Base-by-base conservation (phyloP, 2,888 invertebrate genomes). In the Nyleta sp. region DNA sequence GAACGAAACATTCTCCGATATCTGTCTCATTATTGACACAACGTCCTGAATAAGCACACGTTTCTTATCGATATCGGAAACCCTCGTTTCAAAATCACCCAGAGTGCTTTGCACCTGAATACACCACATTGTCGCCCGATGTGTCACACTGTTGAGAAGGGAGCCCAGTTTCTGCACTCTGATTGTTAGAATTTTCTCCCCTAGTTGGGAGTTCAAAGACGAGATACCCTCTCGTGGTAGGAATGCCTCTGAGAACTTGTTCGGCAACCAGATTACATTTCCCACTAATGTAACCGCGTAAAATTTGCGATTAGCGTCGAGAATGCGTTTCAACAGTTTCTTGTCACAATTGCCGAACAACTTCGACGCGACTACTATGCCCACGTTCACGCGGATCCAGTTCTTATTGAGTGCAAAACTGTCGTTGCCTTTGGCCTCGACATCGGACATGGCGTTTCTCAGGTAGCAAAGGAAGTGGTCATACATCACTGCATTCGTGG, bases 251-350 rank as follows among this genome's bases (percentile, higher is more conserved):
- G 98, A 92, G 91, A 98, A 98, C 83, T 94, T 93, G 87, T 95
- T 95, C 0, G 98, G 96, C 85, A 95, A 94, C 97, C 97, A 98
- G 62, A 96, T 90, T 13, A 95, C 92, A 86, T 96, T 96, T 0
- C 96, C 97, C 71, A 94, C 92, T 31, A 99, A 91, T 48, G 95
- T 94, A 71, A 97, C 94, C 31, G 95, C 95, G 81, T 95, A 95
- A 46, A 95, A 93, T 92, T 95, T 97, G 87, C 93, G 94, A 89
- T 97, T 95, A 3, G 95, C 89, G 83, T 98, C 97, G 83, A 95
- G 92, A 24, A 97, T 88, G 59, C 93, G 91, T 89, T 94, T 95
- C 60, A 96, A 93, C 46, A 94, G 89, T 90, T 95, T 97, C 86
- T 94, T 95, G 89, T 97, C 97, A 83, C 93, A 92, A 83, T 93